These are phyloP conservation scores for Pygoscelis antarcticus DNA, from an alignment of 2,113 vertebrate species.

Conservation along the genomic window DNA sequence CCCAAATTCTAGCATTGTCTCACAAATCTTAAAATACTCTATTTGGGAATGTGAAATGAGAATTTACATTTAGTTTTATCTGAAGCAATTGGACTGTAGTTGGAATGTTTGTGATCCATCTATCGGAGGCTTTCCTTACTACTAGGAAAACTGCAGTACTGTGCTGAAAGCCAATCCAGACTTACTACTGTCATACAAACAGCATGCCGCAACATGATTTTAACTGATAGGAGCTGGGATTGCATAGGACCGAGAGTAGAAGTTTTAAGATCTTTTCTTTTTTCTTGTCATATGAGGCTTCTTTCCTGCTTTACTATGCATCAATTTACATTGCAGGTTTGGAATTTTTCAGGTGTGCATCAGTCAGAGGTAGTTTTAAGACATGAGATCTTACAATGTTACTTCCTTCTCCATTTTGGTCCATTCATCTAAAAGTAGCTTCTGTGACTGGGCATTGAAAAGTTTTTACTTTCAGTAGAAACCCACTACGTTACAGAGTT, in stretches of 20 bases:
- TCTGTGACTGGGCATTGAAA: not conserved
- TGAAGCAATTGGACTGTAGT: not conserved
- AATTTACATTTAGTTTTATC: not conserved
- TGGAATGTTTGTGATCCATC: not conserved
- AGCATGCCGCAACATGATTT: not conserved
- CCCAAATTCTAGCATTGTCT: not conserved
- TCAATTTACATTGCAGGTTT: not conserved
- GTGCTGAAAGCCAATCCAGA: not conserved
- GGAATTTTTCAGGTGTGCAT: not conserved
- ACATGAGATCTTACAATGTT: accelerated
- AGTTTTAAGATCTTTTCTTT: not conserved
- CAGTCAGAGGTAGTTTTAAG: not conserved
- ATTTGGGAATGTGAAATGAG: not conserved
- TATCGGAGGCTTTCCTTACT: not conserved
- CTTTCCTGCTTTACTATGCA: not conserved
- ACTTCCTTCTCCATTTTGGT: not conserved
- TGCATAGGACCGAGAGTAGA: not conserved
- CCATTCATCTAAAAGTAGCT: not conserved
- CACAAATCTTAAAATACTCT: not conserved
- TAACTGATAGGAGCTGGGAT: not conserved
- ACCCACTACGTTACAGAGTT: not conserved
- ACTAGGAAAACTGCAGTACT: not conserved
- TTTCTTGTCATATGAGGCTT: not conserved
- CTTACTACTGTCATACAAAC: not conserved
- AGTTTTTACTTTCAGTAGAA: not conserved